Evolutionary conservation across 92 coral and sea anemone genomes (phyloP), one percentile per base, ranked within the genome.

Genomic region (Bergia sp.): DNA sequence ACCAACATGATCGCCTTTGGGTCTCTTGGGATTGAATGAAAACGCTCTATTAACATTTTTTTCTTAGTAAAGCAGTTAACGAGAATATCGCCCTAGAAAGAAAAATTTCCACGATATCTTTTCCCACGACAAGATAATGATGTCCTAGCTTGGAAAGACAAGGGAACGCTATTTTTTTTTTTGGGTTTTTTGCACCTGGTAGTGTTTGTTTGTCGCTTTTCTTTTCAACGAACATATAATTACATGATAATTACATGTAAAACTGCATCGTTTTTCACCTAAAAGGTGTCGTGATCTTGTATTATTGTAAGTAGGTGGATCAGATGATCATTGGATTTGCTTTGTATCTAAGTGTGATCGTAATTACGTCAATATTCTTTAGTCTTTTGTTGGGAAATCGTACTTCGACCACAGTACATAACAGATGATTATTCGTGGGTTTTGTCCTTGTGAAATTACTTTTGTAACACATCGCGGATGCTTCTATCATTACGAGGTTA

Each of bases 331-430:
- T 38, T 41, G 23, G 43, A 44, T 39, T 75, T 41, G 79, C 3
- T 21, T 50, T 16, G 50, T 75, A 5, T 75, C 53, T 39, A 7
- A 40, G 47, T 11, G 5, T 1, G 7, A 18, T 3, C 69, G 20
- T 8, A 61, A 2, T 61, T 18, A 41, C 80, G 29, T 76, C 80
- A 5, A 9, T 76, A 20, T 41, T 76, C 50, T 41, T 40, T 75
- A 41, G 80, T 40, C 50, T 7, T 76, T 76, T 44, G 80, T 76
- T 76, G 80, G 53, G 41, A 21, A 16, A 21, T 76, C 80, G 40
- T 16, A 16, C 40, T 20, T 16, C 44, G 21, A 37, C n/a, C 78
- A 74, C n/a, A 41, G 10, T 76, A 12, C 50, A 76, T 76, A 76
- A 74, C 53, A 76, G 41, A 15, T 37, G 11, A 40, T 18, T 41